A percentile compares a stretch with the other conserved stretches of the same genome.
Conservation (phyloP, 1,140 invertebrate genomes). For the Neotoxoptera formosana region DNA sequence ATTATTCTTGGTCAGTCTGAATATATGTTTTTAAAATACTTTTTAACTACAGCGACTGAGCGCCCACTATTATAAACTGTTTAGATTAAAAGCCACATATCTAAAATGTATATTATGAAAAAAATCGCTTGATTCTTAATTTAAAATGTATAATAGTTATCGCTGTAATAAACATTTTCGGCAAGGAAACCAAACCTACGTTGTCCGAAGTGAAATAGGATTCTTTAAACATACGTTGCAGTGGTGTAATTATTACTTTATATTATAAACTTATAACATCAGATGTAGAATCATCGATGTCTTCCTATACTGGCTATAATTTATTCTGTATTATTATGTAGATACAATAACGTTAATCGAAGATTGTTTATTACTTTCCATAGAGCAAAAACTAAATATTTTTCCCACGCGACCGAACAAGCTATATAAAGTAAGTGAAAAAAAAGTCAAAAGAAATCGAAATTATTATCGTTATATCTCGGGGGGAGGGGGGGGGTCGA, state of each 20-base stretch:
- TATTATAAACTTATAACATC: neutral
- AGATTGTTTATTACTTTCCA: neutral
- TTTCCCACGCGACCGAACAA: neutral
- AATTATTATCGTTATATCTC: neutral
- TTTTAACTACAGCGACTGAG: neutral
- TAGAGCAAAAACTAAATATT: neutral
- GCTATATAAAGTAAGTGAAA: neutral
- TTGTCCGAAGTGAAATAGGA: neutral
- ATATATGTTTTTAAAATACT: neutral
- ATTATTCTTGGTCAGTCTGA: constrained; percentile 3
- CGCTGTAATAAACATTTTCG: neutral
- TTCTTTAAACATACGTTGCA: neutral
- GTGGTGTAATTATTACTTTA: neutral
- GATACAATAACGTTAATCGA: neutral
- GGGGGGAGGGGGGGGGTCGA: no score
- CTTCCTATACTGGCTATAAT: neutral
- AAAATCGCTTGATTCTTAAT: neutral
- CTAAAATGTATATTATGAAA: neutral
- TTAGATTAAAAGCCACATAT: neutral
- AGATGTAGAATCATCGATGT: neutral
- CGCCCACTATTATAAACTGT: neutral
- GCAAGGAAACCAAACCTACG: neutral
- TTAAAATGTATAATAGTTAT: neutral
- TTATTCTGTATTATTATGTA: neutral
- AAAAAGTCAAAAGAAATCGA: neutral